Base-by-base conservation (phyloP, 2,113 vertebrate genomes). In the Acrocephalus arundinaceus region DNA sequence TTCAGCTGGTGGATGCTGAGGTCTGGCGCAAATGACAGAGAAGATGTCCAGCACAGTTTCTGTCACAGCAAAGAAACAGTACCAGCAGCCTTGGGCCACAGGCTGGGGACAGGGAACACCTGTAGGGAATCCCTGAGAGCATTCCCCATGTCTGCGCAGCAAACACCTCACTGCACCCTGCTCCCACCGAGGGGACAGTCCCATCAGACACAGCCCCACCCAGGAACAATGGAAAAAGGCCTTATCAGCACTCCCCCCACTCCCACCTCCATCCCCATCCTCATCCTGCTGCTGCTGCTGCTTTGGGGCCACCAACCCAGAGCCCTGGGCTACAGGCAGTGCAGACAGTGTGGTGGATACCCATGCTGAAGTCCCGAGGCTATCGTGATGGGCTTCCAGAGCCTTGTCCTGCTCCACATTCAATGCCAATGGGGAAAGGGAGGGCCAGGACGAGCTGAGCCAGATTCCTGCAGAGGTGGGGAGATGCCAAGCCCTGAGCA, bases 131-230 rank as follows among this genome's bases (percentile, higher is more conserved):
- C 13, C 6, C 31, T 5, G 3, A n/a, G 48, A 70, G 46, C 27
- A 55, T 10, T 30, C 39, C 21, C 57, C 23, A 25, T 13, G 52
- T 28, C 51, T 25, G 21, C 6, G 7, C 57, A 54, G 30, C 52
- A 46, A 84, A 45, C 24, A 10, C 14, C 28, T 51, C 5, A n/a
- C 43, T 45, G 79, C 46, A 35, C 20, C 11, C 5, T 3, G 17
- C 49, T 72, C 59, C 49, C 35, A 37, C 20, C 0, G 0, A 28
- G 15, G 31, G 28, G 43, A 46, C 1, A 2, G 18, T 51, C 37
- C 21, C 22, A 24, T 22, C 5, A 4, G 41, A 21, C 31, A 51
- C 1, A 0, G 63, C 35, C 55, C 33, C 39, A 41, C 20, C 39
- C 57, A 21, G 48, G 15, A 46, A 55, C 0, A 2, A 73, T 0